These are phyloP conservation scores for Anguilla marmorata DNA, from an alignment of 2,797 vertebrate genomes.

Conservation along the genomic window DNA sequence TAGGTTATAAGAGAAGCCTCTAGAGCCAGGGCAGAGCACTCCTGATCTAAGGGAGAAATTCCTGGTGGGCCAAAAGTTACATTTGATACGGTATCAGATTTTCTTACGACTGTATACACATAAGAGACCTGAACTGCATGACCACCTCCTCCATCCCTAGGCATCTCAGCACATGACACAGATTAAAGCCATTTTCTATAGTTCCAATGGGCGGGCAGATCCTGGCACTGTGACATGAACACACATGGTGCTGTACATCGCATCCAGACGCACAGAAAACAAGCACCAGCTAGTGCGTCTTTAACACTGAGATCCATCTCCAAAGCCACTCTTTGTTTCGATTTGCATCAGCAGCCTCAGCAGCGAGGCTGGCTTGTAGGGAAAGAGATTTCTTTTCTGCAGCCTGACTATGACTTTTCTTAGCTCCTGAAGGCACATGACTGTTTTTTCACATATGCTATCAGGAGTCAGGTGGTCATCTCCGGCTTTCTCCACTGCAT, in stretches of 20 bases:
- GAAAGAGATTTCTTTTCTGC: slow-evolving; percentile 82
- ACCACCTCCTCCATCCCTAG: background rate
- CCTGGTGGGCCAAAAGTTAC: background rate
- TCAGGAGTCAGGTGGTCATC: background rate
- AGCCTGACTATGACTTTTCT: slow-evolving; percentile 75
- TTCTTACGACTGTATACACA: background rate
- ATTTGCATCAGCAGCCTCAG: slow-evolving; percentile 78
- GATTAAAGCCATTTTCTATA: background rate
- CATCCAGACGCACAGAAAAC: slow-evolving; percentile 6
- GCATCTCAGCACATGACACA: background rate
- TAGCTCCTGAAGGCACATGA: slow-evolving; percentile 77
- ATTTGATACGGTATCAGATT: background rate
- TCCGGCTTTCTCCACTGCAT: background rate
- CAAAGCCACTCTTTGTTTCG: slow-evolving; percentile 41
- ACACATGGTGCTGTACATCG: background rate
- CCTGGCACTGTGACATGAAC: background rate
- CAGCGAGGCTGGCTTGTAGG: slow-evolving; percentile 86
- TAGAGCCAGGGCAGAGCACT: background rate
- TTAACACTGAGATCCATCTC: background rate
- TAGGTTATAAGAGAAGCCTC: background rate
- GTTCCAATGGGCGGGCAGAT: background rate
- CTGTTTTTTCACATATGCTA: slow-evolving; percentile 52
- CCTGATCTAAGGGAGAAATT: background rate
- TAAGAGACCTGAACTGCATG: background rate
- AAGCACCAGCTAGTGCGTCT: background rate